Conservation (phyloP, 2,113 vertebrate species). For the Hypomesus transpacificus region DNA sequence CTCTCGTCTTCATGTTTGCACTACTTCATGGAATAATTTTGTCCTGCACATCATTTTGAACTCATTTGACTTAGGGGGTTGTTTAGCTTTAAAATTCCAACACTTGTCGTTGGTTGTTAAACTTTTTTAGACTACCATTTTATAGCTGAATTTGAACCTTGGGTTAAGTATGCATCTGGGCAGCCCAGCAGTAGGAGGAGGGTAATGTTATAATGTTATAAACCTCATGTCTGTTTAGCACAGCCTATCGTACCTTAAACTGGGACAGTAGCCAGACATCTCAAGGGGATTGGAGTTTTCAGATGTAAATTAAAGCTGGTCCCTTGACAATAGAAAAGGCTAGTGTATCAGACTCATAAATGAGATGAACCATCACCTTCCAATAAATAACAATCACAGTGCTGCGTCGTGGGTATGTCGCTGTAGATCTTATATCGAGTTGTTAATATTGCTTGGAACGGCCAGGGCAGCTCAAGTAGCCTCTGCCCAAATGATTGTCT, state of each 20-base stretch:
- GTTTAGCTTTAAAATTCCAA: not conserved
- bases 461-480: conserved; percentile 50
- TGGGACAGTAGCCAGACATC: conserved; percentile 40
- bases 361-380: not conserved
- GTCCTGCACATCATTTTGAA: not conserved
- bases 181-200: conserved; percentile 11
- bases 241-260: no score
- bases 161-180: conserved; percentile 16
- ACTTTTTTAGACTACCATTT: not conserved
- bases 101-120: not conserved
- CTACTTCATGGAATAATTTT: no score
- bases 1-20: no score
- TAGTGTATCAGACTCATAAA: not conserved
- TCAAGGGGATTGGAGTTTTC: conserved; percentile 4
- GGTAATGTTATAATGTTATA: conserved; percentile 15
- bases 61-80: not conserved
- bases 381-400: not conserved
- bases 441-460: conserved; percentile 55
- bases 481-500: conserved; percentile 29
- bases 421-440: conserved; percentile 35
- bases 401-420: not conserved
- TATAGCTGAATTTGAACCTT: conserved; percentile 9
- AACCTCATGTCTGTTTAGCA: conserved; percentile 11
- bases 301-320: not conserved
- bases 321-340: no score